Conservation (phyloP, 2,888 invertebrate species). For the Acleris laterana region DNA sequence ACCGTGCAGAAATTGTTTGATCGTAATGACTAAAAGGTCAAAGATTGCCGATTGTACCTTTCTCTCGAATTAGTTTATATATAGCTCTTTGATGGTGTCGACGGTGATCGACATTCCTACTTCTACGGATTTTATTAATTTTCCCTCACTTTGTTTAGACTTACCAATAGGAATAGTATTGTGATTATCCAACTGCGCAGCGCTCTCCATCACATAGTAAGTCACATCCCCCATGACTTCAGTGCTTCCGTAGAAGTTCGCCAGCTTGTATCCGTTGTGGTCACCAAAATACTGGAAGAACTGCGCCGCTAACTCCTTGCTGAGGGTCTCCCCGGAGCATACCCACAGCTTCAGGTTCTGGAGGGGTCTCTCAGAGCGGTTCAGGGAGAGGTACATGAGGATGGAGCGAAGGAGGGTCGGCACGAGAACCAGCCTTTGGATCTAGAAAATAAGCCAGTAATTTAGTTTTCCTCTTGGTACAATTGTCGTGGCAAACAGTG, state of each 20-base stretch:
- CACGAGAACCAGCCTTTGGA: constrained; percentile 92
- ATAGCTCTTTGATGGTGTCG: too few species aligned
- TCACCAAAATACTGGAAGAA: constrained; percentile 91
- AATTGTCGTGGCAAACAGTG: too few species aligned
- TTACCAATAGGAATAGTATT: constrained; percentile 93
- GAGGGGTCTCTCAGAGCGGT: constrained; percentile 82
- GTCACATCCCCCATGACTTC: constrained; percentile 97
- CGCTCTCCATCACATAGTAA: constrained; percentile 87
- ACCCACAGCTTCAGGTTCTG: constrained; percentile 90
- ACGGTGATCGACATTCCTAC: too few species aligned
- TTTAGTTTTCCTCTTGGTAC: neutral
- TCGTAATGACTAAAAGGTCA: too few species aligned
- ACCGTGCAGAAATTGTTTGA: too few species aligned
- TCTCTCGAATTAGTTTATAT: too few species aligned
- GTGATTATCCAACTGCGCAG: constrained; percentile 84
- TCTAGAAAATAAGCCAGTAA: constrained; percentile 66
- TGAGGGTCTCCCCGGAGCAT: constrained; percentile 93
- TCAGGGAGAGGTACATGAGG: constrained; percentile 88
- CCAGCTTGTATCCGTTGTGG: constrained; percentile 86
- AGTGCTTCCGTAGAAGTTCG: constrained; percentile 96
- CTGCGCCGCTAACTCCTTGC: constrained; percentile 87
- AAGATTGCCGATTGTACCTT: too few species aligned
- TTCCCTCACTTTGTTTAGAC: constrained; percentile 41
- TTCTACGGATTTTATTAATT: too few species aligned
- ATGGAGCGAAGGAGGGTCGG: constrained; percentile 92